Evolutionary conservation across 2,113 vertebrate genomes (phyloP), one percentile per base, ranked within the genome.

Genomic region (Leiothrix lutea): DNA sequence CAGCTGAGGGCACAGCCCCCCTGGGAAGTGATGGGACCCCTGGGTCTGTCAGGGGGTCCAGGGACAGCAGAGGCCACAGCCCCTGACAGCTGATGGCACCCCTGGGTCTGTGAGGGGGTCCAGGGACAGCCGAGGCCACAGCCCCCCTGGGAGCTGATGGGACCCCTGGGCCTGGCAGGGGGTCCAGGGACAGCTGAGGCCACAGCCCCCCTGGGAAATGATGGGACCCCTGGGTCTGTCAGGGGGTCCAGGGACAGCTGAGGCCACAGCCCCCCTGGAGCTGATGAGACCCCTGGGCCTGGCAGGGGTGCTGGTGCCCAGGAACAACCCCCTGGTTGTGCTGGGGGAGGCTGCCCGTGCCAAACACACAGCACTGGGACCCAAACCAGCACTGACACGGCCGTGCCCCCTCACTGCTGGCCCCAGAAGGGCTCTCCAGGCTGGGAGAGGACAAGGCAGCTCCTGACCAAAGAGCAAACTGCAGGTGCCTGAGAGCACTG

Each of bases 291-390:
- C 40, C 40, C 40, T 42, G 40, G 40, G 13, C 15, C 40, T 42
- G 40, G 14, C 45, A 47, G 45, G 4, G 5, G 25, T 14, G 5
- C 35, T 58, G 60, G 33, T 22, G 36, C 11, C 17, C 69, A 18
- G 53, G n/a, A 26, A 3, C 0, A 3, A 5, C 1, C 54, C 45
- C 6, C 0, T 1, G 1, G 0, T 0, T 13, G 5, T 1, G 31
- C 1, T 11, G 11, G 5, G 24, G 36, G 50, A 22, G 21, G 16
- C 4, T 24, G 8, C 24, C 8, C 2, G 0, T 6, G 8, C 40
- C 53, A 33, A 33, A 26, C 18, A 28, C 3, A 1, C 8, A 13
- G 64, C 40, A 2, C 53, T 2, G 36, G 45, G 0, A 5, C 7
- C 35, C 8, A 21, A 17, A 11, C 5, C 47, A 11, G 1, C 28